Base-by-base conservation (phyloP, 2,113 vertebrate genomes). In the Hyperopisus bebe region DNA sequence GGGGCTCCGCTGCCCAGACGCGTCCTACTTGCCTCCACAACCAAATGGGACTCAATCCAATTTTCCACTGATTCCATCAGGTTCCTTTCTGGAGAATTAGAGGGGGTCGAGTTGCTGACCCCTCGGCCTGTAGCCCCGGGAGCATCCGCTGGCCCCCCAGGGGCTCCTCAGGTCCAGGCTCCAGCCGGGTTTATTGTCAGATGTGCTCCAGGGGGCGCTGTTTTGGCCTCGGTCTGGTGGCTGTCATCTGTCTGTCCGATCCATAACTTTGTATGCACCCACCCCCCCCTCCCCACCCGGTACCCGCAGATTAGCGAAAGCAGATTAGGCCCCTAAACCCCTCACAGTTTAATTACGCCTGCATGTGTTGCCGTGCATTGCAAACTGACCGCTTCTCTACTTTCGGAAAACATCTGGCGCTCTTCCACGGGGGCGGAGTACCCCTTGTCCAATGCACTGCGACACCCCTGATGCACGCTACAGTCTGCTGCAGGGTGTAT, bases 51-150 rank as follows among this genome's bases (percentile, higher is more conserved):
- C 70, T 77, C 97, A 99, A 99, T 99, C 97, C 98, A 99, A 99
- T 99, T 99, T 84, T 99, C 91, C 96, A 95, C 95, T 97, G 97
- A 98, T 98, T 98, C 97, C 97, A 98, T 98, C 97, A 98, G 97
- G 96, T 95, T 95, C 96, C 95, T 96, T 51, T 95, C 95, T 94
- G 96, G 96, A 96, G 96, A 96, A 97, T 98, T 98, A 98, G 97
- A 96, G 91, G 93, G 93, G 96, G 96, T 97, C 95, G 92, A 94
- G 95, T 94, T 92, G 48, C 95, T 96, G 96, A 97, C 97, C 97
- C 96, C 91, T 96, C 94, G 27, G 27, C n/a, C 62, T 70, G 62
- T 70, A 13, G 62, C 62, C 62, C 62, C 27, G 3, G 62, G 3
- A 31, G 62, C n/a, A 11, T 11, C 62, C 62, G 10, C 77, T 42